Conservation (phyloP, 2,888 invertebrate species). For the Holacanthella duospinosa region DNA sequence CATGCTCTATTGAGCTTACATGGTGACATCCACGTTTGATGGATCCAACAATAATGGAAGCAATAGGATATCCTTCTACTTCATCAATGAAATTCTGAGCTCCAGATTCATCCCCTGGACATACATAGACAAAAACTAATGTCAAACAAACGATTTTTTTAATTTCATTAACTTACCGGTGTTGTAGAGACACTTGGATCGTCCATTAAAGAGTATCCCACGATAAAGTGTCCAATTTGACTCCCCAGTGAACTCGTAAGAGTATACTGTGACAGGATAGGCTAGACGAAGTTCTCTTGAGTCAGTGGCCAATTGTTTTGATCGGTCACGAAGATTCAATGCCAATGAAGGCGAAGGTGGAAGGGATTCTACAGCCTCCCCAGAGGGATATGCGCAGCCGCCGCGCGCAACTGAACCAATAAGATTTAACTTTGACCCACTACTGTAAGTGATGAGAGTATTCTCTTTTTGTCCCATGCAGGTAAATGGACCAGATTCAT, state of each 20-base stretch:
- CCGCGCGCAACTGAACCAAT: neutral
- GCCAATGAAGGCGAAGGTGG: neutral
- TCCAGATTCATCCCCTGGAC: neutral
- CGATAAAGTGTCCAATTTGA: neutral
- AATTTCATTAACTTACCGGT: too few relatives aligned
- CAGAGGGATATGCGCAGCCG: neutral
- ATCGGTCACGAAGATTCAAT: neutral
- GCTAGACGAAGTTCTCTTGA: neutral
- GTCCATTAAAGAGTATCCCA: neutral
- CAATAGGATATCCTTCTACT: neutral
- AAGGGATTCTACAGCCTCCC: neutral
- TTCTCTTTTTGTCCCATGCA: neutral
- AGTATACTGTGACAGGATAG: slow-evolving; percentile 1
- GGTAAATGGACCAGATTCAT: neutral
- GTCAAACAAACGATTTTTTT: too few relatives aligned
- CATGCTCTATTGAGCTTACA: neutral
- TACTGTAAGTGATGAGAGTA: slow-evolving; percentile 1
- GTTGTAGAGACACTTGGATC: neutral
- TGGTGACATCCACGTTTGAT: neutral
- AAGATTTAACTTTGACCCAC: neutral
- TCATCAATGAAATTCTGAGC: neutral
- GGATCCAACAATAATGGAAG: neutral
- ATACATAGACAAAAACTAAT: too few relatives aligned
- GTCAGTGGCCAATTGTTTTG: neutral
- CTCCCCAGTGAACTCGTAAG: neutral